Conservation (phyloP, 2,797 vertebrate species). For the Gymnodraco acuticeps region DNA sequence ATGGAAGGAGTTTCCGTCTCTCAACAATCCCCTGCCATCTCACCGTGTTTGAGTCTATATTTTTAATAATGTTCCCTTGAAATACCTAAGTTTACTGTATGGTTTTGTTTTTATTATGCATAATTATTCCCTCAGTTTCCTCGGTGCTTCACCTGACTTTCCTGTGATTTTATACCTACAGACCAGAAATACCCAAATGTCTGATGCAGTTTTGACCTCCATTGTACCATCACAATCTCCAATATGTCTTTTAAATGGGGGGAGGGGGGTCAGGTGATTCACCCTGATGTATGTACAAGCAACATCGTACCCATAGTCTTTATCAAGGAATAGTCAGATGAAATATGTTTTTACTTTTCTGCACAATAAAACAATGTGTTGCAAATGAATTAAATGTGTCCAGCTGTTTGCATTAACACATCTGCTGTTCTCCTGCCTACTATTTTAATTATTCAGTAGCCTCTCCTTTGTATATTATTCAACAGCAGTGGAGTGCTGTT, state of each 20-base stretch:
- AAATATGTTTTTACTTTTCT: conserved; percentile 64
- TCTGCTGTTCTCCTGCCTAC: conserved; percentile 3
- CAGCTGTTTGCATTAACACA: conserved; percentile 17
- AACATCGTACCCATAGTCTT: conserved; percentile 21
- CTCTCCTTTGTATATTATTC: conserved; percentile 66
- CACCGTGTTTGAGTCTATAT: conserved; percentile 59
- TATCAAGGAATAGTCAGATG: conserved; percentile 12
- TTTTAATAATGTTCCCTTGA: conserved; percentile 49
- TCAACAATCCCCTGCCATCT: conserved; percentile 22
- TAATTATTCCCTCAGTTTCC: conserved; percentile 2
- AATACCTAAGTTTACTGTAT: conserved; percentile 8
- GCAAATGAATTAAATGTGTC: conserved; percentile 44
- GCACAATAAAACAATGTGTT: conserved; percentile 68
- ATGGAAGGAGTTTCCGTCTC: neutral
- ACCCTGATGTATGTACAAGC: conserved; percentile 20
- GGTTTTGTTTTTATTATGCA: neutral
- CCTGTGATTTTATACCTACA: conserved; percentile 26
- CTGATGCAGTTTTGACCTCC: neutral
- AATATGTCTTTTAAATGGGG: conserved; percentile 13
- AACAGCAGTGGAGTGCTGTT: conserved; percentile 33
- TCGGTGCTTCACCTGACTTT: conserved; percentile 11
- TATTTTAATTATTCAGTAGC: conserved; percentile 66
- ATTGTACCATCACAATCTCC: conserved; percentile 20
- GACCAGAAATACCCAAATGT: conserved; percentile 1
- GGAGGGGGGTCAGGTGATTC: conserved; percentile 12